These are phyloP conservation scores for Microctenopoma lineatum DNA, from an alignment of 2,797 vertebrate genomes.

Conservation along the genomic window DNA sequence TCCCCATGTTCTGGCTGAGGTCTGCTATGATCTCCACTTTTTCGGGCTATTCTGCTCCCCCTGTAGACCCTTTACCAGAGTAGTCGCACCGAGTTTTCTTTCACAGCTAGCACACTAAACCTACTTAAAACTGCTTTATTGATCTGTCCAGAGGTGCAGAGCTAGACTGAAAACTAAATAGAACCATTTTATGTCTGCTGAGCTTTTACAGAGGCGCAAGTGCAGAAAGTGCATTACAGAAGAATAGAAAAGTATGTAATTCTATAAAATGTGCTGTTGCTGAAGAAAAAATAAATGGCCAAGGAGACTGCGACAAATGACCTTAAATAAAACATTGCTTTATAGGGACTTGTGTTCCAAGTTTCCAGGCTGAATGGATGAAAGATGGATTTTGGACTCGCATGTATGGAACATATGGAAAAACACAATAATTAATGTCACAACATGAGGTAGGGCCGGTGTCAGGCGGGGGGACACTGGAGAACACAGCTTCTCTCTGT, in stretches of 20 bases:
- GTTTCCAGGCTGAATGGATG: conserved; percentile 74
- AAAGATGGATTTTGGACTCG: conserved; percentile 76
- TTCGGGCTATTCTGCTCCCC: conserved; percentile 54
- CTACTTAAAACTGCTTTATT: conserved; percentile 77
- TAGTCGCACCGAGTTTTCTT: conserved; percentile 60
- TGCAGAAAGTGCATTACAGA: conserved; percentile 71
- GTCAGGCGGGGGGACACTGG: conserved; percentile 65
- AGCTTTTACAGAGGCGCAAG: conserved; percentile 79
- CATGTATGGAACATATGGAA: conserved; percentile 79
- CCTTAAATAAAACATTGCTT: conserved; percentile 75
- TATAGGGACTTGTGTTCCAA: conserved; percentile 71
- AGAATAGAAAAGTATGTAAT: conserved; percentile 73
- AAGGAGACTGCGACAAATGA: conserved; percentile 70
- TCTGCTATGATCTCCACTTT: conserved; percentile 80
- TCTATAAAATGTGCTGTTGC: conserved; percentile 70
- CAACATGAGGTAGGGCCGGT: conserved; percentile 76
- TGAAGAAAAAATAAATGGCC: conserved; percentile 70
- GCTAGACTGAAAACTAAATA: conserved; percentile 78
- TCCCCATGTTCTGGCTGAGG: conserved; percentile 89
- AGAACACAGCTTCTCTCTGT: conserved; percentile 75
- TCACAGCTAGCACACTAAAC: conserved; percentile 56
- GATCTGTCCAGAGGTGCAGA: conserved; percentile 80
- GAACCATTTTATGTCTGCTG: conserved; percentile 74
- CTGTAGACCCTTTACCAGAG: conserved; percentile 56
- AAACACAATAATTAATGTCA: conserved; percentile 83